Evolutionary conservation across 2,888 invertebrate genomes (phyloP), one percentile per base, ranked within the genome.

Genomic region (Tipula confusa): DNA sequence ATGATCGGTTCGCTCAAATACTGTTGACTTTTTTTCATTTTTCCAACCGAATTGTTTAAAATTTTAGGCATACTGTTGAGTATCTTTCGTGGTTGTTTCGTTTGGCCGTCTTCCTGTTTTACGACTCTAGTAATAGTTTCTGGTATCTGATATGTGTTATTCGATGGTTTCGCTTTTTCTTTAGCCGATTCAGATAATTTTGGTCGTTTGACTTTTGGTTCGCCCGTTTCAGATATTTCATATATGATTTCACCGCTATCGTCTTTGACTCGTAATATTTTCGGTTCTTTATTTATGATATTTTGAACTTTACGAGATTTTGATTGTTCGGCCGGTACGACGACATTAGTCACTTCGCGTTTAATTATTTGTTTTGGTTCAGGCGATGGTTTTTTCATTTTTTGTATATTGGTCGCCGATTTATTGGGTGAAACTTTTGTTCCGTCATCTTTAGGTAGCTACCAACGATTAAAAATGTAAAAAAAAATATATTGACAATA

Each of bases 1-100:
- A 90, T 85, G 18, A 87, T 86, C 0, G 89, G 89, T 4, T 86
- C 85, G 24, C 88, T 87, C 7, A 89, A 80, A 29, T 80, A 80
- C 24, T 64, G 64, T 24, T 64, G 64, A 9, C 24, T 18, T 24
- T 64, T 64, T 9, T 64, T 64, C 64, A 18, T 64, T 64, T 64
- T 64, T 24, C 24, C 64, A 18, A 64, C 9, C 18, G 18, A 64
- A 64, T 64, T 64, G 24, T 64, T 64, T 2, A 89, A 84, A 0
- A 89, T 84, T 84, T 88, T 89, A 0, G 88, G 88, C 29, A 29
- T 31, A 1, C 1, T 11, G 24, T 64, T 64, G 0, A 64, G 24
- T 64, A 9, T 0, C 9, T 64, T 64, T 64, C 24, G 18, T 64
- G 1, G 64, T n/a, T 24, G 24, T 64, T 64, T 64, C 24, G 11